Evolutionary conservation across 2,113 vertebrate genomes (phyloP), one percentile per base, ranked within the genome.

Genomic region (Cyanoliseus patagonus): DNA sequence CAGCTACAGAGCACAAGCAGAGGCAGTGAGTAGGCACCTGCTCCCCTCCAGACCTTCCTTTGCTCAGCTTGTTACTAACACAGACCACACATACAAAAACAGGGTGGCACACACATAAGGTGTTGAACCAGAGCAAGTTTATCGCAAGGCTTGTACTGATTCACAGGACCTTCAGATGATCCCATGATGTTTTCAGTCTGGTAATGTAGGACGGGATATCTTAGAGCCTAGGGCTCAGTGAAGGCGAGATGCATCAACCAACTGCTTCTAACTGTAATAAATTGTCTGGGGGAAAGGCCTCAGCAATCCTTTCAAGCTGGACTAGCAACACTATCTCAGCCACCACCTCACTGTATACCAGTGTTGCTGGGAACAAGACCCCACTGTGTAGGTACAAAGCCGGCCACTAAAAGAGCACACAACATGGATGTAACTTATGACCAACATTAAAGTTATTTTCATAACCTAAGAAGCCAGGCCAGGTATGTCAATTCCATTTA

Each of bases 371-470:
- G 61, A 77, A 62, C 8, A 86, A 83, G 77, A 37, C 17, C 8
- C 9, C 9, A 8, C 17, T 23, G 9, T 2, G 13, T 9, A 13
- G 18, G 31, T 37, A 37, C 22, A 74, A 89, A 70, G 46, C 24
- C 63, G 17, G 10, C 22, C 72, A 59, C 9, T 81, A 27, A 20
- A 52, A 70, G 24, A 83, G 33, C 31, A 76, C 15, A 46, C 30
- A 70, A 41, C 20, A 22, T 0, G 1, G 53, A 46, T 2, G 0
- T 30, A 57, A 67, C n/a, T 66, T 64, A 47, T 0, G 5, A 37
- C 4, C 33, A 33, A 17, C 5, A 3, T 22, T 42, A 9, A 74
- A 70, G 37, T 3, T 4, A 52, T 19, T 8, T 28, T 47, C 8
- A 1, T 33, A 63, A 51, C 10, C 31, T 28, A 46, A 66, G 44